Evolutionary conservation across 2,797 vertebrate species (phyloP).

Genomic region (Rhabdophis nuchalis): DNA sequence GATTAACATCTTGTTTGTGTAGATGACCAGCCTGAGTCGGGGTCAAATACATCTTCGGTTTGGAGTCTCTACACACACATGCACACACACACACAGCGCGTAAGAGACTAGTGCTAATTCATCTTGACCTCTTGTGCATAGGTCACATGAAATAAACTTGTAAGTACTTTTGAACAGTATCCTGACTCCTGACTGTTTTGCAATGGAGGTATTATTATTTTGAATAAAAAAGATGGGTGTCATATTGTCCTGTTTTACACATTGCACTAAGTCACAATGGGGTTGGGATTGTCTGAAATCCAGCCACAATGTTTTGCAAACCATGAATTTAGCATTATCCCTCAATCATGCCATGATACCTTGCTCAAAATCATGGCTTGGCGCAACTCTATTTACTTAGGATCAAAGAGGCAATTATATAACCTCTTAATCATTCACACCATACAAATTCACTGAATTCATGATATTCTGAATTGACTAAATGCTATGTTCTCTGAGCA

Average conservation of each 20-base stretch:
- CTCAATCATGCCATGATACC: neutral
- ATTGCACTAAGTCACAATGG: neutral
- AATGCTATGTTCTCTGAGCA: neutral
- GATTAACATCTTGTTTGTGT: neutral
- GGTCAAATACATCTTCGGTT: neutral
- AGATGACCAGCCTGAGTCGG: neutral
- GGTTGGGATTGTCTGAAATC: neutral
- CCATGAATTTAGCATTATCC: neutral
- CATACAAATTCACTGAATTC: neutral
- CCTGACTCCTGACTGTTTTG: neutral
- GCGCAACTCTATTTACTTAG: neutral
- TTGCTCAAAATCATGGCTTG: neutral
- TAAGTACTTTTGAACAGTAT: neutral
- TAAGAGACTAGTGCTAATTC: neutral
- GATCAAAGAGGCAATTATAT: neutral
- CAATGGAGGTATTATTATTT: neutral
- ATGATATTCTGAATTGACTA: neutral
- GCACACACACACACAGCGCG: too few species aligned
- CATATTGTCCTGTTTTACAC: neutral
- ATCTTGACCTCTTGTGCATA: neutral
- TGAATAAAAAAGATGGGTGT: too few species aligned
- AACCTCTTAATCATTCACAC: neutral
- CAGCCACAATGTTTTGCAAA: neutral
- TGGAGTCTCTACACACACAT: neutral
- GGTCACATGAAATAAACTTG: neutral